Conservation (phyloP, 2,888 invertebrate genomes). For the Campopleginae sp. region DNA sequence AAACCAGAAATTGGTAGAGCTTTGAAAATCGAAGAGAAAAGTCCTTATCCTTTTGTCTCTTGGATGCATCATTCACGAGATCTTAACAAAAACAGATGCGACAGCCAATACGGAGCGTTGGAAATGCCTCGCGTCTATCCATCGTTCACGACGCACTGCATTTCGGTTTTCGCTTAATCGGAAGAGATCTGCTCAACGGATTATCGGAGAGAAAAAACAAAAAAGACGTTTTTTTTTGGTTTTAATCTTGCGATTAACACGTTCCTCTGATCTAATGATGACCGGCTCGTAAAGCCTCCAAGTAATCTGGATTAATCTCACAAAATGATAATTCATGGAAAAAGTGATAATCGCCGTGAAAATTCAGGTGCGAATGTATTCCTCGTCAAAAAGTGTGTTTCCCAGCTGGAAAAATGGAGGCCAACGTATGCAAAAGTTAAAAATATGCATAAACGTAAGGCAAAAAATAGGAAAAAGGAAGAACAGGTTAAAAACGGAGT, state of each 20-base stretch:
- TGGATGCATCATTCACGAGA: neutral
- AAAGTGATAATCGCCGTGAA: neutral
- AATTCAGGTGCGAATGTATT: conserved; percentile 1
- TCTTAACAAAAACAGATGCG: neutral
- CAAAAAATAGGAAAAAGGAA: neutral
- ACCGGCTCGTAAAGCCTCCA: neutral
- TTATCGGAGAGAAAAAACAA: neutral
- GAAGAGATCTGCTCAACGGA: neutral
- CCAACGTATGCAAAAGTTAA: neutral
- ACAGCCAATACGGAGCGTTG: neutral
- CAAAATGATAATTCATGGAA: neutral
- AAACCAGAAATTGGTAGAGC: neutral
- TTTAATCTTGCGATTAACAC: neutral
- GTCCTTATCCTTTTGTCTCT: neutral
- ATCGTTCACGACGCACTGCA: neutral
- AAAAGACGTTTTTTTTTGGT: neutral
- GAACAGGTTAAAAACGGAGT: conserved; percentile 53
- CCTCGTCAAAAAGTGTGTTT: neutral
- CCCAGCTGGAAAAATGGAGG: conserved; percentile 12
- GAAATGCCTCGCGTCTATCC: neutral
- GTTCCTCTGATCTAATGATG: neutral
- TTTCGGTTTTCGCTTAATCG: neutral
- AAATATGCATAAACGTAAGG: conserved; percentile 1
- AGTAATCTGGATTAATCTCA: neutral
- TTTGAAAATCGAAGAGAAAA: neutral